A percentile compares a stretch with the other conserved stretches of the same genome.
These are phyloP conservation scores for Poeciliopsis infans DNA, from an alignment of 2,797 vertebrate genomes.

Conservation along the genomic window DNA sequence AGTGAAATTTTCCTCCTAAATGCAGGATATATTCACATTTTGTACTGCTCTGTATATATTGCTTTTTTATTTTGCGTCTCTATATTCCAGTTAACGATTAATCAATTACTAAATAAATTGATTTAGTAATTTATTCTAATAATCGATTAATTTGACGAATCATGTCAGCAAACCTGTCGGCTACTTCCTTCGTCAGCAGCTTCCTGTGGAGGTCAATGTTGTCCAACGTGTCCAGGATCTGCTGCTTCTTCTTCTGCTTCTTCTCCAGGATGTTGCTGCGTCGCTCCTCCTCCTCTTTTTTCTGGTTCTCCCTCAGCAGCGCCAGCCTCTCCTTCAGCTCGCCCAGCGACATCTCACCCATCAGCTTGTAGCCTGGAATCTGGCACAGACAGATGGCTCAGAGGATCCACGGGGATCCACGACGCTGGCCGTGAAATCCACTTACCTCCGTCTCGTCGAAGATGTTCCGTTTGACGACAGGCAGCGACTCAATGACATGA, in stretches of 20 bases:
- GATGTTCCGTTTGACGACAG: constrained; percentile 75
- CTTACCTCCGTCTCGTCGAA: constrained; percentile 90
- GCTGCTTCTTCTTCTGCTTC: constrained; percentile 83
- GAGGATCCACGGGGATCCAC: not conserved
- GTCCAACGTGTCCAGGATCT: constrained; percentile 82
- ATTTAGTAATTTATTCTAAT: no score
- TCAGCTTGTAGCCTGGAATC: constrained; percentile 85
- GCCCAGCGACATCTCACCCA: constrained; percentile 91
- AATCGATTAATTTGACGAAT: no score
- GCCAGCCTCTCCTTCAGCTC: constrained; percentile 88
- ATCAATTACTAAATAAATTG: no score
- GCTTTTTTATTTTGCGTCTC: no score
- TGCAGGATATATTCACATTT: no score
- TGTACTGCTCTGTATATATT: no score
- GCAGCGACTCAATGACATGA: constrained; percentile 80
- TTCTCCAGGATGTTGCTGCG: constrained; percentile 83
- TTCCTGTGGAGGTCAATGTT: constrained; percentile 81
- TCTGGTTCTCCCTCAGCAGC: constrained; percentile 80
- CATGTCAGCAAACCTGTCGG: constrained; percentile 77
- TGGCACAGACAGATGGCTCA: constrained; percentile 47
- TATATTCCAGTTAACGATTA: no score
- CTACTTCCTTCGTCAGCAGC: constrained; percentile 75
- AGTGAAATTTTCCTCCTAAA: no score
- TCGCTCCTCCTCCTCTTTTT: constrained; percentile 80
- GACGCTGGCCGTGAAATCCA: not conserved